A percentile compares a stretch with the other conserved stretches of the same genome.
Conservation (phyloP, 2,113 vertebrate species). For the Oxygymnocypris stewartii region DNA sequence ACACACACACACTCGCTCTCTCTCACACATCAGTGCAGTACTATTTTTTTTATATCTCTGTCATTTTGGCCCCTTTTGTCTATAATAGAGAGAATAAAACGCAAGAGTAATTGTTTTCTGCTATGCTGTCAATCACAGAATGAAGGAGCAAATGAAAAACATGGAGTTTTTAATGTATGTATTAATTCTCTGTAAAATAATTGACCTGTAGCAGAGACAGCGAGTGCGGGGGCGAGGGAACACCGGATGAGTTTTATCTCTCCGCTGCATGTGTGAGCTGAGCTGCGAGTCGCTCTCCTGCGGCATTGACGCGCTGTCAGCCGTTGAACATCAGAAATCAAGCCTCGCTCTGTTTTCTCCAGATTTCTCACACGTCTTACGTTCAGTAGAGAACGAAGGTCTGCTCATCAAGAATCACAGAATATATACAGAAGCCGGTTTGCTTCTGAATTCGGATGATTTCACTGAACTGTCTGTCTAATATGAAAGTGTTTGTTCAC, state of each 20-base stretch:
- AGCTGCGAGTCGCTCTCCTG: constrained; percentile 22
- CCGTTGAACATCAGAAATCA: constrained; percentile 70
- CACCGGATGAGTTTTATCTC: constrained; percentile 79
- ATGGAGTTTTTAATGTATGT: constrained; percentile 55
- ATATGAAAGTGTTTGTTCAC: neutral
- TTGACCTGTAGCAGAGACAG: constrained; percentile 69
- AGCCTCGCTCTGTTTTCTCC: constrained; percentile 71
- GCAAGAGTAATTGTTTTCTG: constrained; percentile 71
- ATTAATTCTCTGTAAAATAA: constrained; percentile 62
- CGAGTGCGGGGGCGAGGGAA: constrained; percentile 61
- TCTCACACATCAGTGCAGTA: neutral
- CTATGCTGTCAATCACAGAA: constrained; percentile 70
- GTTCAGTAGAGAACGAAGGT: neutral
- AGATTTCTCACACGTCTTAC: constrained; percentile 49
- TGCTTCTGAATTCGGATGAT: neutral
- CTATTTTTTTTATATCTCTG: neutral
- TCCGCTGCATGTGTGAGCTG: constrained; percentile 75
- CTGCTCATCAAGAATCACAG: neutral
- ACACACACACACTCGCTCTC: neutral
- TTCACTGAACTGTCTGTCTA: neutral
- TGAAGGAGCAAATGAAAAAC: constrained; percentile 58
- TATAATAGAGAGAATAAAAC: constrained; percentile 47
- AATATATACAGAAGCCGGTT: too few relatives aligned
- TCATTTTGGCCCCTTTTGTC: constrained; percentile 21
- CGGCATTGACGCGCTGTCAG: constrained; percentile 79